Percentiles rank a stretch among this genome's conserved stretches.
phyloP scores from a whole-genome alignment of 2,888 invertebrate genomes.

The Eudiplozoon nipponicum region DNA sequence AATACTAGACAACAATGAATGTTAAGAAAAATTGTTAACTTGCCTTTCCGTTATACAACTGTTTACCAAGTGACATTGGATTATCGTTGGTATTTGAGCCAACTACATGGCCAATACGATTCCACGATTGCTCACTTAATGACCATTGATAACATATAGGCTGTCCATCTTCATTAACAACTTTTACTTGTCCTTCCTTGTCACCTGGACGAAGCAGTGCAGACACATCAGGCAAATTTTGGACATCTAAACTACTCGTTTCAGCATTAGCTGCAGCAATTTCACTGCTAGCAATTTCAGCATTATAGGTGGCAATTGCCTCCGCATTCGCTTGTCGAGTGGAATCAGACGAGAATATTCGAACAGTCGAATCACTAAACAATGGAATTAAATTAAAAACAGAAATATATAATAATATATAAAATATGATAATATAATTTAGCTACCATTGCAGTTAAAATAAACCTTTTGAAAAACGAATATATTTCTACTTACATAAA shows the following conservation, averaged over 20 bases:
- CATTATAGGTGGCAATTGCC: neutral
- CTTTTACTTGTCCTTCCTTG: conserved; percentile 46
- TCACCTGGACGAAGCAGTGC: conserved; percentile 20
- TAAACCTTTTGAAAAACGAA: too few relatives aligned
- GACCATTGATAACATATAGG: conserved; percentile 42
- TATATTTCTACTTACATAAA: too few relatives aligned
- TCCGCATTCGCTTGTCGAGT: neutral
- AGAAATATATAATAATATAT: too few relatives aligned
- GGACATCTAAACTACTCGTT: too few relatives aligned
- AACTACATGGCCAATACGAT: conserved; percentile 54
- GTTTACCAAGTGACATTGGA: too few relatives aligned
- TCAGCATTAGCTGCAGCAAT: conserved; percentile 40
- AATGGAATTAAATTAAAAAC: too few relatives aligned
- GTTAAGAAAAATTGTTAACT: too few relatives aligned
- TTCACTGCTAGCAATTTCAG: conserved; percentile 33
- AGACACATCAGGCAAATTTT: conserved; percentile 3
- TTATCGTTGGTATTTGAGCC: conserved; percentile 33
- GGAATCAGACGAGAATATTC: conserved; percentile 1
- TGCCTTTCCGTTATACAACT: too few relatives aligned
- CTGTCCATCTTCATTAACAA: conserved; percentile 39
- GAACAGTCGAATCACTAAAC: neutral
- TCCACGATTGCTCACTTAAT: conserved; percentile 36
- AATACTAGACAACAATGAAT: too few relatives aligned
- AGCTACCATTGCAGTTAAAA: too few relatives aligned
- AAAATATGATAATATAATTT: too few relatives aligned